Evolutionary conservation across 2,797 vertebrate species (phyloP).

Genomic region (Apodemus agrarius): DNA sequence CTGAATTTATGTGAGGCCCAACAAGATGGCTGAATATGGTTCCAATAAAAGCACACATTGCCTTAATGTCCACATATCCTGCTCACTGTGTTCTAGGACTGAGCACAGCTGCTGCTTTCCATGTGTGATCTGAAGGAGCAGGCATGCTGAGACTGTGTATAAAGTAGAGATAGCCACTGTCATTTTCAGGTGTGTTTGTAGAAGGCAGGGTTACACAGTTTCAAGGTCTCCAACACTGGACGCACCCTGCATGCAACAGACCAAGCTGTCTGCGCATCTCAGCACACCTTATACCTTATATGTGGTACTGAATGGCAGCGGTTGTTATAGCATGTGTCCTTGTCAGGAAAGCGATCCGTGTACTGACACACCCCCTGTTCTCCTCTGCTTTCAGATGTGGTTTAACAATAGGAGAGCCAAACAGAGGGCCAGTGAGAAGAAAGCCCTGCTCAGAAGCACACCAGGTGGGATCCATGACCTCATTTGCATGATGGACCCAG

Average conservation of each 20-base stretch:
- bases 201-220: accelerated
- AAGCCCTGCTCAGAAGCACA: neutral
- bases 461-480: neutral
- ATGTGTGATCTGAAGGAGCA: neutral
- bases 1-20: neutral
- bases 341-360: no score
- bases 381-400: neutral
- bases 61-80: neutral
- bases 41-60: neutral
- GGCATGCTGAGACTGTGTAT: neutral
- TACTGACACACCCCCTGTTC: neutral
- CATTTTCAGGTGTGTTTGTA: neutral
- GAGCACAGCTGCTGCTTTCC: neutral
- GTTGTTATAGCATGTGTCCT: no score
- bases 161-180: neutral
- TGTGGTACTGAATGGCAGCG: neutral
- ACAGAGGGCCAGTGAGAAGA: neutral
- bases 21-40: neutral
- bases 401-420: neutral
- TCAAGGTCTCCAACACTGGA: neutral
- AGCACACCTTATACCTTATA: neutral
- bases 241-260: neutral
- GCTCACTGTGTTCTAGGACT: neutral
- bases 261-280: no score
- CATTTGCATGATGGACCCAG: neutral